Conservation (phyloP, 2,113 vertebrate species). For the Lampris megalopsis region DNA sequence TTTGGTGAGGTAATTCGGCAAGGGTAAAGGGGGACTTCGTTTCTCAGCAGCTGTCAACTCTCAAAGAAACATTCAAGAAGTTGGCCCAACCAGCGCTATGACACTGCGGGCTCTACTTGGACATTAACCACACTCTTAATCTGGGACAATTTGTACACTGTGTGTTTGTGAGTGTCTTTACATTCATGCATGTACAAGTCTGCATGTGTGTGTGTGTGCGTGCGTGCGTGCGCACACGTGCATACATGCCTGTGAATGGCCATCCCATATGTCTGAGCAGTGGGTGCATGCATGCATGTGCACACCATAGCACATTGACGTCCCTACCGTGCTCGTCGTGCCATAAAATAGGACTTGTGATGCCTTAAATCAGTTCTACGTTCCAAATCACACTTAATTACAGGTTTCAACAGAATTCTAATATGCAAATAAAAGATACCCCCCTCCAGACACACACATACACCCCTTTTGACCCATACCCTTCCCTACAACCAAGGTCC, state of each 20-base stretch:
- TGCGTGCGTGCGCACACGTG: slow-evolving; percentile 23
- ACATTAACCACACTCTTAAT: slow-evolving; percentile 8
- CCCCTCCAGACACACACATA: neutral
- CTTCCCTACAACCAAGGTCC: neutral
- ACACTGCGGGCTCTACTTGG: slow-evolving; percentile 9
- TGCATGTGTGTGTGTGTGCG: slow-evolving; percentile 35
- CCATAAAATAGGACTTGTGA: slow-evolving; percentile 11
- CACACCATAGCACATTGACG: slow-evolving; percentile 70
- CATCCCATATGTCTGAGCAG: slow-evolving; percentile 56
- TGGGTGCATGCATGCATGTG: slow-evolving; percentile 45
- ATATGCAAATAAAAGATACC: slow-evolving; percentile 4
- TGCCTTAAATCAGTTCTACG: neutral
- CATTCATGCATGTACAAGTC: neutral
- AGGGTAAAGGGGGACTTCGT: no score
- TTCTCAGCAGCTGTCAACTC: neutral
- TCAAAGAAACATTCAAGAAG: neutral
- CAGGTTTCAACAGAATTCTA: neutral
- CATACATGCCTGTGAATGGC: slow-evolving; percentile 39
- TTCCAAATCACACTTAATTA: neutral
- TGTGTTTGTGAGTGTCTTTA: slow-evolving; percentile 35
- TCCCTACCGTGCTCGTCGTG: neutral
- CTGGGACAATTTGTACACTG: slow-evolving; percentile 3
- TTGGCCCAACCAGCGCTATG: neutral
- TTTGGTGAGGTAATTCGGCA: neutral
- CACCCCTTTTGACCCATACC: neutral